These are phyloP conservation scores for Prunella himalayana DNA, from an alignment of 2,113 vertebrate genomes.

Conservation along the genomic window DNA sequence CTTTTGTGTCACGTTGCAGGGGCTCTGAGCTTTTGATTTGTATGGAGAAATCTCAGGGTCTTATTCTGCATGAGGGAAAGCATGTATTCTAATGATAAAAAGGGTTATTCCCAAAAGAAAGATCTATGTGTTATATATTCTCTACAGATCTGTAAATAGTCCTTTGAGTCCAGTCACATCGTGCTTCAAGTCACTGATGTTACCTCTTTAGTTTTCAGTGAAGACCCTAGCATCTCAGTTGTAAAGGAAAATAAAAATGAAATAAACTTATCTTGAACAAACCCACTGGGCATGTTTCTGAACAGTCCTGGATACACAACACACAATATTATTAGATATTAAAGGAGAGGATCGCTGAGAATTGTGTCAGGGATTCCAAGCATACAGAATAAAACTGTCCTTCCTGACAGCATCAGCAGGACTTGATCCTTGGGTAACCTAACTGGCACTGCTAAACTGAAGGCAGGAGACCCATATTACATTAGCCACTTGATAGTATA, in stretches of 20 bases:
- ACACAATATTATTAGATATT: neutral
- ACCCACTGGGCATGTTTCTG: neutral
- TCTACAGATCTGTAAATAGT: neutral
- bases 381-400: neutral
- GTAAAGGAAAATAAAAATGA: neutral
- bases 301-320: neutral
- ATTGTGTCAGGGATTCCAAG: neutral
- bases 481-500: neutral
- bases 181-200: neutral
- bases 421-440: neutral
- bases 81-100: neutral
- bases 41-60: neutral
- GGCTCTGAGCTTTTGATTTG: neutral
- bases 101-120: neutral
- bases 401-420: neutral
- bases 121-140: neutral
- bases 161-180: neutral
- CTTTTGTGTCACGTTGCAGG: neutral
- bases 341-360: neutral
- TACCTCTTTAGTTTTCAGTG: conserved; percentile 36
- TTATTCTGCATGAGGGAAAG: neutral
- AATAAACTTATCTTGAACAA: neutral
- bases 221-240: neutral
- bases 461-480: neutral
- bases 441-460: neutral